Percentiles rank a stretch among this genome's conserved stretches.
phyloP scores from a whole-genome alignment of 2,888 invertebrate genomes.

The Ectemnius continuus region DNA sequence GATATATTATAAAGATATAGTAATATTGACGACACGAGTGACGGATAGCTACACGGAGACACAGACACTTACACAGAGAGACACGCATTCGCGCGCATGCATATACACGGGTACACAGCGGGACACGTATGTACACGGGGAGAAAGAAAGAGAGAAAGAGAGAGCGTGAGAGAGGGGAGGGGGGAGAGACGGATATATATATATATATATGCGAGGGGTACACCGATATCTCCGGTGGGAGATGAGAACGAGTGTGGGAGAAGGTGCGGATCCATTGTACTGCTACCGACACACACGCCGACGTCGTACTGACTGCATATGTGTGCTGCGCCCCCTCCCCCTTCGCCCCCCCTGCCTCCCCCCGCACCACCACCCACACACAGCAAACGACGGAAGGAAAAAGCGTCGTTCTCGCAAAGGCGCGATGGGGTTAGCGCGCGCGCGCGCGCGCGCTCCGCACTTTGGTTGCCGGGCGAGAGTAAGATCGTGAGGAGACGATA shows the following conservation, averaged over 20 bases:
- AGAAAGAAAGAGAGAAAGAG: too few species aligned
- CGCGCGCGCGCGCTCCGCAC: slow-evolving; percentile 25
- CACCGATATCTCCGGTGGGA: too few species aligned
- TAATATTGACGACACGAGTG: slow-evolving; percentile 67
- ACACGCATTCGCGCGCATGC: slow-evolving; percentile 24
- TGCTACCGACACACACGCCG: slow-evolving; percentile 63
- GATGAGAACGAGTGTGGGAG: slow-evolving; percentile 21
- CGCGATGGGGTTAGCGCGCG: slow-evolving; percentile 35
- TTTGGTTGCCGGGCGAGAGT: slow-evolving; percentile 36
- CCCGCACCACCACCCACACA: slow-evolving; percentile 25
- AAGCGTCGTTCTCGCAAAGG: slow-evolving; percentile 67
- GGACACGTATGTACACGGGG: too few species aligned
- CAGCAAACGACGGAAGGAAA: slow-evolving; percentile 58
- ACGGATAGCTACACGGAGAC: slow-evolving; percentile 29
- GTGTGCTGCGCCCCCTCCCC: too few species aligned
- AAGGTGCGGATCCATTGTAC: slow-evolving; percentile 67
- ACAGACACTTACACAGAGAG: slow-evolving; percentile 39
- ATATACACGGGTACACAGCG: too few species aligned
- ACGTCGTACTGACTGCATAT: slow-evolving; percentile 69
- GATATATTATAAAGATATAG: slow-evolving; percentile 67
- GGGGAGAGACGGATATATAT: too few species aligned
- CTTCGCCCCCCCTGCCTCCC: too few species aligned
- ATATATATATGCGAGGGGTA: too few species aligned
- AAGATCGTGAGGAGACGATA: slow-evolving; percentile 63
- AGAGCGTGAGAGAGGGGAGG: too few species aligned